Evolutionary conservation across 2,113 vertebrate species (phyloP).

Genomic region (Anseranas semipalmata): DNA sequence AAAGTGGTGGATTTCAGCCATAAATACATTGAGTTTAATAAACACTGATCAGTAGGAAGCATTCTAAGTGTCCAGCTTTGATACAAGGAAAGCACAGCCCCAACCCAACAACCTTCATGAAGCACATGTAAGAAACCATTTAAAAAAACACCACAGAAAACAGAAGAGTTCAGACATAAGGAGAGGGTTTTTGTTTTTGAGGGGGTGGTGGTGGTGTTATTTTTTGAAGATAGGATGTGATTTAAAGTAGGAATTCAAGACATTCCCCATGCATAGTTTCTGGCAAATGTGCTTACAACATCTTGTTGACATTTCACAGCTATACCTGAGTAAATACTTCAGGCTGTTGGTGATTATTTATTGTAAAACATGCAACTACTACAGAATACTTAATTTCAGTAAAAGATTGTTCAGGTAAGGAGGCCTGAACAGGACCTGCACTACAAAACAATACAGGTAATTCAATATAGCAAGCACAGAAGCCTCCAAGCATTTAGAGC

Average conservation of each 20-base stretch:
- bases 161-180: not conserved
- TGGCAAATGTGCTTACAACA: not conserved
- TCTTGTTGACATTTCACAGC: conserved; percentile 39
- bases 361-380: not conserved
- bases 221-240: not conserved
- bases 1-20: not conserved
- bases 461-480: not conserved
- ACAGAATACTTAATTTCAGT: conserved; percentile 8
- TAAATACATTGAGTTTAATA: not conserved
- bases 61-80: not conserved
- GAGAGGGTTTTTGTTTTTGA: not conserved
- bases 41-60: not conserved
- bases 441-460: not conserved
- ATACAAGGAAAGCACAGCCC: not conserved
- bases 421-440: not conserved
- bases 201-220: not conserved
- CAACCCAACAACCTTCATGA: not conserved
- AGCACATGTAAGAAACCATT: not conserved
- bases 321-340: conserved; percentile 24
- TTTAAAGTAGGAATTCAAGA: not conserved
- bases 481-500: not conserved
- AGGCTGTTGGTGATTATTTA: conserved; percentile 8
- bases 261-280: not conserved
- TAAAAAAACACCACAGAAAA: not conserved
- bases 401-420: not conserved